phyloP scores from a whole-genome alignment of 2,888 invertebrate species.

The Lutraria lutraria region DNA sequence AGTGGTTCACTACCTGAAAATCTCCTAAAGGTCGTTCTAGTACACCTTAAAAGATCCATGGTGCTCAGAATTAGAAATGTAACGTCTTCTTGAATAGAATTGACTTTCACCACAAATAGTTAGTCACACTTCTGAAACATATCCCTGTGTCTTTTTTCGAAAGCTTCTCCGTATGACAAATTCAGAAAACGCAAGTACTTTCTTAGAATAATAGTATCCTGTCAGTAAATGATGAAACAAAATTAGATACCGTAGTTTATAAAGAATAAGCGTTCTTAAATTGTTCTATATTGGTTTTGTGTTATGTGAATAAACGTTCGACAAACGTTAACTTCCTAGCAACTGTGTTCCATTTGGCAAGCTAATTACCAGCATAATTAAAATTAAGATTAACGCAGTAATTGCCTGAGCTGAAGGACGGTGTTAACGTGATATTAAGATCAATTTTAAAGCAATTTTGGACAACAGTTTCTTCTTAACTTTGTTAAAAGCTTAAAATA shows the following conservation, averaged over 20 bases:
- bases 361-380: not conserved
- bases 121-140: not conserved
- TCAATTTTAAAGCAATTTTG: not conserved
- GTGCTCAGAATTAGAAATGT: not conserved
- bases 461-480: not conserved
- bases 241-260: not conserved
- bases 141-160: not conserved
- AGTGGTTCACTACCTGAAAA: conserved; percentile 6
- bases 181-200: not conserved
- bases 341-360: not conserved
- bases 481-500: not conserved
- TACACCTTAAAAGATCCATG: not conserved
- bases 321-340: not conserved
- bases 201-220: not conserved
- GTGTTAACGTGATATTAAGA: not conserved
- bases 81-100: not conserved
- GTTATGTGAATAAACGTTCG: not conserved
- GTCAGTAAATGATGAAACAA: not conserved
- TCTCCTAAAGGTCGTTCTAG: not conserved
- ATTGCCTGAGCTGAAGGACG: not conserved
- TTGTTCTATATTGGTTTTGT: not conserved
- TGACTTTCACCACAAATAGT: not conserved
- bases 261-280: not conserved
- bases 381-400: not conserved
- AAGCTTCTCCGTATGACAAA: not conserved